Base-by-base conservation (phyloP, 2,113 vertebrate genomes). In the Silurus glanis region DNA sequence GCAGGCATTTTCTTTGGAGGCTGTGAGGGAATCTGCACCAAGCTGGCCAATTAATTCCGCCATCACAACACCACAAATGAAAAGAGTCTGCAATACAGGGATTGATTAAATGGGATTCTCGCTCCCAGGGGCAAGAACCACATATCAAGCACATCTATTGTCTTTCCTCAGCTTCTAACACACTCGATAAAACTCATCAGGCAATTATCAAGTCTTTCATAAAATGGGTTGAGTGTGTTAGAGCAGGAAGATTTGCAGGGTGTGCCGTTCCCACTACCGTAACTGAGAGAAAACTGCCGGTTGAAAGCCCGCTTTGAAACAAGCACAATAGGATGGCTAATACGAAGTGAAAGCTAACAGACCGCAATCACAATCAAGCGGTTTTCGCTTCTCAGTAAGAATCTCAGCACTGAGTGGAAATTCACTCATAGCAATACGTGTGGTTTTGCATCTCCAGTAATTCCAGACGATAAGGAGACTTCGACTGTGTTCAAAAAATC, bases 101-200 rank as follows among this genome's bases (percentile, higher is more conserved):
- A 83, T 83, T 83, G 62, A 69, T 83, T 83, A 2, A 53, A 28
- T 62, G 81, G 49, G 81, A 69, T 69, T 83, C 17, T 28, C 0
- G 5, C 21, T 83, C 81, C 81, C 81, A 55, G 14, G 81, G 14
- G 61, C 67, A 23, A 66, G 10, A n/a, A 69, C 45, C 49, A 53
- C 61, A 53, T n/a, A n/a, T 51, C 49, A 10, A 51, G 61, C 61
- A 82, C 12, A 17, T 83, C 23, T 83, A 67, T 69, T 67, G 37
- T 53, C n/a, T 76, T 75, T 61, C 37, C n/a, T 3, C 45, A 62
- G 51, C 23, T 79, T 84, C 55, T 62, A 25, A 59, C 21, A 62
- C 21, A 76, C 71, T 14, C 21, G 12, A 61, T 84, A 58, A 37
- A 59, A 84, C 37, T 62, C 71, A 84, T 76, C 45, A 61, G n/a